Percentiles rank a stretch among this genome's conserved stretches.
phyloP scores from a whole-genome alignment of 2,113 vertebrate species.

The Embiotoca jacksoni region DNA sequence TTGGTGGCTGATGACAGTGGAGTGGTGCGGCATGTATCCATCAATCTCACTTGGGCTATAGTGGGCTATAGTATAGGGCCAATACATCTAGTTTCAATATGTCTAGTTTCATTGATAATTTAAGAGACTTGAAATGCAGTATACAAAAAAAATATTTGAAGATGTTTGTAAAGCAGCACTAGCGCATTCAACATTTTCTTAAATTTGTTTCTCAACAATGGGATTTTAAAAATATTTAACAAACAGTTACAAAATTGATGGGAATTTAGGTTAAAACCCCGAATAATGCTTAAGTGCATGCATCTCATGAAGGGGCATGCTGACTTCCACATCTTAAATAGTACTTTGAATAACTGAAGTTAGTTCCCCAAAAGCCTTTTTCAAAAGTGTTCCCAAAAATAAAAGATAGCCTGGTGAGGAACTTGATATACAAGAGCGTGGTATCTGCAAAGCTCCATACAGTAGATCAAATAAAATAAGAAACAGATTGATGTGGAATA shows the following conservation, averaged over 20 bases:
- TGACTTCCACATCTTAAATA: not conserved
- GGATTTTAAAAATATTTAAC: not conserved
- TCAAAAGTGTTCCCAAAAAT: not conserved
- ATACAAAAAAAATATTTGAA: no score
- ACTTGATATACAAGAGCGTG: not conserved
- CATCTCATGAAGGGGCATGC: not conserved
- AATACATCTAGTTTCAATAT: no score
- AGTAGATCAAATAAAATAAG: slow-evolving; percentile 26
- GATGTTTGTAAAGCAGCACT: not conserved
- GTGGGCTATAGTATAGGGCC: no score
- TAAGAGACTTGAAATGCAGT: no score
- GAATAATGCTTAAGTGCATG: not conserved
- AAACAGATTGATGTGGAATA: slow-evolving; percentile 19
- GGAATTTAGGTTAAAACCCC: not conserved
- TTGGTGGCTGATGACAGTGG: slow-evolving; percentile 1
- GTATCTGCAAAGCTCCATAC: slow-evolving; percentile 1
- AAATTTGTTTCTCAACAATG: not conserved
- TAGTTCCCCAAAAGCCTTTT: not conserved
- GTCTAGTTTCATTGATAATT: no score
- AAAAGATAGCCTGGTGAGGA: not conserved
- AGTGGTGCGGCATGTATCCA: not conserved
- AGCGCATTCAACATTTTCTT: not conserved
- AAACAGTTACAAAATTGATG: not conserved
- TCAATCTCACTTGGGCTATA: not conserved
- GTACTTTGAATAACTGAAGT: slow-evolving; percentile 1